Conservation (phyloP, 2,797 vertebrate genomes). For the Siniperca scherzeri region DNA sequence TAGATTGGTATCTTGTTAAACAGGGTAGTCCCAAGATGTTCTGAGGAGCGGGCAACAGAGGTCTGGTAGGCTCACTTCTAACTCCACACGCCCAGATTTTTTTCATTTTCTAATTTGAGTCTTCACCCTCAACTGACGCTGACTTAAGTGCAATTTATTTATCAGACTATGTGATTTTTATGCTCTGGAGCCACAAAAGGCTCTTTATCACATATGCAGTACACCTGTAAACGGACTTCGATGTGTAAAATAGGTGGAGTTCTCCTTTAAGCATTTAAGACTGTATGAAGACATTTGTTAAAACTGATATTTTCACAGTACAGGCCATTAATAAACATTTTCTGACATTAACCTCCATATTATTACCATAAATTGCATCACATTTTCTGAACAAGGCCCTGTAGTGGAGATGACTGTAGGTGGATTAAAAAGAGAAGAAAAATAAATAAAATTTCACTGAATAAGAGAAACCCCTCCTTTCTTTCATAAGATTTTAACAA, state of each 20-base stretch:
- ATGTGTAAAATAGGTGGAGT: neutral
- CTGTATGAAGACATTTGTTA: neutral
- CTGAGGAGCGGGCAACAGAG: neutral
- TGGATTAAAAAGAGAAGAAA: slow-evolving; percentile 44
- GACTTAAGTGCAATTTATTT: neutral
- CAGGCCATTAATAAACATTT: slow-evolving; percentile 24
- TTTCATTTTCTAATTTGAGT: neutral
- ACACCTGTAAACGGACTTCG: neutral
- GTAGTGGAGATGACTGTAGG: slow-evolving; percentile 48
- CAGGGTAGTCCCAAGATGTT: neutral
- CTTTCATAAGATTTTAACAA: slow-evolving; percentile 46
- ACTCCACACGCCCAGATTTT: neutral
- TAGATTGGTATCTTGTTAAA: neutral
- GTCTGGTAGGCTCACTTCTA: neutral
- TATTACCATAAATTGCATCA: slow-evolving; percentile 35
- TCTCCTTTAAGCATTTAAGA: neutral
- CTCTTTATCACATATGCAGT: neutral
- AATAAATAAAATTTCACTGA: slow-evolving; percentile 11
- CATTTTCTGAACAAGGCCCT: slow-evolving; percentile 53
- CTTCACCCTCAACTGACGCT: too few relatives aligned
- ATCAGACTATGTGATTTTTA: neutral
- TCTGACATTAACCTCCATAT: slow-evolving; percentile 5
- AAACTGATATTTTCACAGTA: neutral
- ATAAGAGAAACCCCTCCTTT: neutral
- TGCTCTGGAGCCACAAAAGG: too few relatives aligned